Percentiles rank a stretch among this genome's conserved stretches.
Conservation (phyloP, 2,113 vertebrate species). For the Alosa alosa region DNA sequence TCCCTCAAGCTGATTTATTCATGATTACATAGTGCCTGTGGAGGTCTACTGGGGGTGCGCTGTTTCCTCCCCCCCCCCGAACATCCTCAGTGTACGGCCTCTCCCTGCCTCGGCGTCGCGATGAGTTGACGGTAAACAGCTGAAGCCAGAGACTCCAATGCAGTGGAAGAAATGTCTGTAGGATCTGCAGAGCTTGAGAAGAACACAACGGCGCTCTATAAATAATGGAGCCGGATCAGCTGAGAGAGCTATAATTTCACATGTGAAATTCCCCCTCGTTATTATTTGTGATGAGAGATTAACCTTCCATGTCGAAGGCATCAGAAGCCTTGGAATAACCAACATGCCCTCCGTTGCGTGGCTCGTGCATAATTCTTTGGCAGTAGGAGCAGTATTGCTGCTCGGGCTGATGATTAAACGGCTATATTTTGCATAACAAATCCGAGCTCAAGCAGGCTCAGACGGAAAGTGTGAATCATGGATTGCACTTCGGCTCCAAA, state of each 20-base stretch:
- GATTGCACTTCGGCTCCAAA: too few relatives aligned
- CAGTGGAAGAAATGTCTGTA: background rate
- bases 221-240: background rate
- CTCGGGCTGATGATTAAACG: background rate
- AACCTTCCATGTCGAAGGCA: background rate
- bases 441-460: too few relatives aligned
- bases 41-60: background rate
- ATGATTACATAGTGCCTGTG: slow-evolving; percentile 23
- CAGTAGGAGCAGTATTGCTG: background rate
- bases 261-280: background rate
- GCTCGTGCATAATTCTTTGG: too few relatives aligned
- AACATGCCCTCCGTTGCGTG: background rate
- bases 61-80: background rate
- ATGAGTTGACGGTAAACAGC: slow-evolving; percentile 24
- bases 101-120: background rate
- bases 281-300: background rate
- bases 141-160: background rate
- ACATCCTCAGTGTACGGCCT: background rate
- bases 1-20: slow-evolving; percentile 7
- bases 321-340: background rate
- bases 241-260: background rate
- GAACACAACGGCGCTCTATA: background rate
- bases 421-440: background rate
- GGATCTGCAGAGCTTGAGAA: background rate
- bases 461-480: too few relatives aligned